These are phyloP conservation scores for Proctacanthus coquilletti DNA, from an alignment of 1,140 invertebrate genomes.

Conservation along the genomic window DNA sequence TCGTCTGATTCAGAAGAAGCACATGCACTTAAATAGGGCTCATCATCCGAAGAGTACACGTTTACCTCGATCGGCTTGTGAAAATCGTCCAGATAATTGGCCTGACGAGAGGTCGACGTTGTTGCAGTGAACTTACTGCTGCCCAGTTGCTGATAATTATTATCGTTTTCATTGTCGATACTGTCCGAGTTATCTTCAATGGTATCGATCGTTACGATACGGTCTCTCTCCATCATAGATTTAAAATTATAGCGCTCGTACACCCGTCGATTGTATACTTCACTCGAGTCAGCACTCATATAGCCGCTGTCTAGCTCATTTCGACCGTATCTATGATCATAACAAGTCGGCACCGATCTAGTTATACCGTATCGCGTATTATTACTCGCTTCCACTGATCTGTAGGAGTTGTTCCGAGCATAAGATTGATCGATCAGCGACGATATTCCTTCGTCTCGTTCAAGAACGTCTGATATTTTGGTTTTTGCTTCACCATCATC, in stretches of 20 bases:
- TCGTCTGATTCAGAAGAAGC: conserved; percentile 35
- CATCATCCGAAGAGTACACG: conserved; percentile 21
- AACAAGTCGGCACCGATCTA: conserved; percentile 15
- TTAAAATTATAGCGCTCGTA: conserved; percentile 29
- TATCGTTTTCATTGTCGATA: too few relatives aligned
- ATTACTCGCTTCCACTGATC: conserved; percentile 11
- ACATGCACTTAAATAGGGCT: conserved; percentile 14
- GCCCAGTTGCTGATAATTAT: too few relatives aligned
- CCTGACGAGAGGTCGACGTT: conserved; percentile 8
- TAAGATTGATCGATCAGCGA: conserved; percentile 20
- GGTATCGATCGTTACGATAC: conserved; percentile 24
- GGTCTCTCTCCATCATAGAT: conserved; percentile 16
- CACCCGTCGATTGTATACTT: conserved; percentile 26
- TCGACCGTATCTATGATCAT: too few relatives aligned
- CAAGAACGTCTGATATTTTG: conserved; percentile 16
- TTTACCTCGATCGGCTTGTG: conserved; percentile 10
- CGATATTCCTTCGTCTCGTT: conserved; percentile 24
- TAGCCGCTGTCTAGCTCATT: conserved; percentile 47
- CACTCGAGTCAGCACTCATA: conserved; percentile 57
- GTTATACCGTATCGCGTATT: neutral
- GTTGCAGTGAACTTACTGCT: conserved; percentile 8
- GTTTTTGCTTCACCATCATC: conserved; percentile 16
- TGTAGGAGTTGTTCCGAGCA: conserved; percentile 17
- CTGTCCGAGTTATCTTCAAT: conserved; percentile 26
- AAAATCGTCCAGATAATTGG: conserved; percentile 20